Conservation (phyloP, 2,113 vertebrate genomes). For the Thymallus thymallus region DNA sequence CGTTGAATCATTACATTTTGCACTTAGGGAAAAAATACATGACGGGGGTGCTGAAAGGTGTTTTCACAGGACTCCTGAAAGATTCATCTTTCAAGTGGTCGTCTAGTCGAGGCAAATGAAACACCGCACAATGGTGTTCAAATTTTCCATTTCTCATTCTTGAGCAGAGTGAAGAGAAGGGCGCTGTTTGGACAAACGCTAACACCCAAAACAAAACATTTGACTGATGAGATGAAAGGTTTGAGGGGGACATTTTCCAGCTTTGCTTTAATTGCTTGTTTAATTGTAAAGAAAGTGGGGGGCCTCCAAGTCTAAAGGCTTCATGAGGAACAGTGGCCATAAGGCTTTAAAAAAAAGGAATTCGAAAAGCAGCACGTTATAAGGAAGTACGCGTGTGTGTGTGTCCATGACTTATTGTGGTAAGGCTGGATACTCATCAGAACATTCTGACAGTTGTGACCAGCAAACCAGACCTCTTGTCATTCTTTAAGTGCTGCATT, state of each 20-base stretch:
- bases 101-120: constrained; percentile 53
- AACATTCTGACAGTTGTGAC: neutral
- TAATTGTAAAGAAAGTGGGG: constrained; percentile 19
- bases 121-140: constrained; percentile 41
- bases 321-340: constrained; percentile 8
- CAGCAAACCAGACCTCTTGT: neutral
- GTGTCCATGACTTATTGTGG: neutral
- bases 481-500: neutral
- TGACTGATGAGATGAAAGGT: constrained; percentile 17
- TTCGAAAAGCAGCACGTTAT: too few relatives aligned
- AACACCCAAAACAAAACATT: constrained; percentile 1
- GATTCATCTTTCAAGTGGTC: constrained; percentile 53
- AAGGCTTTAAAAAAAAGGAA: neutral
- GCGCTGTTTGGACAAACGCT: constrained; percentile 15
- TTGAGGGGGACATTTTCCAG: constrained; percentile 21
- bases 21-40: constrained; percentile 30
- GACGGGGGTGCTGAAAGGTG: constrained; percentile 56
- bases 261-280: constrained; percentile 23
- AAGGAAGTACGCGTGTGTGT: neutral
- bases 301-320: neutral
- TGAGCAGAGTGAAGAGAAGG: constrained; percentile 29
- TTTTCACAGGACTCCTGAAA: constrained; percentile 58
- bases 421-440: neutral
- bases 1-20: constrained; percentile 54
- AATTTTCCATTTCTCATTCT: constrained; percentile 58